Evolutionary conservation across 2,113 vertebrate species (phyloP), one percentile per base, ranked within the genome.

Genomic region (Gila orcuttii): DNA sequence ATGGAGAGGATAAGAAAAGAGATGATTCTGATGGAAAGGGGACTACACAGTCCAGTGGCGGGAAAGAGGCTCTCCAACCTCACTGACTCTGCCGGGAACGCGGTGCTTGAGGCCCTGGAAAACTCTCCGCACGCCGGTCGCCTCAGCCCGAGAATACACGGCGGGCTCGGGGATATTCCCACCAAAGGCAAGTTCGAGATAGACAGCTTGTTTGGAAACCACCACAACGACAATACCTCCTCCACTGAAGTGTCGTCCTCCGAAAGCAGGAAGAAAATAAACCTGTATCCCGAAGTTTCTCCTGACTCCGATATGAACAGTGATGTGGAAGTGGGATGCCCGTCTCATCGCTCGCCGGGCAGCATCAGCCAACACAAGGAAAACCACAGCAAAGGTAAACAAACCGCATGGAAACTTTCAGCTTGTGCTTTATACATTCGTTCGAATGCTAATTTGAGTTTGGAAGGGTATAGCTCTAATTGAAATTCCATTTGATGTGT

Each of bases 1-100:
- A 99, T 99, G 98, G 98, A 99, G 96, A 99, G 98, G 95, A 99
- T 99, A 97, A 97, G 98, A 96, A 99, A 99, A 95, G 98, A 99
- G 96, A 99, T 99, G 98, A 97, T 99, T 95, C 96, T 99, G 95
- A 99, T 99, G 98, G 98, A 99, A 94, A 96, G 98, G 94, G 97
- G 98, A 90, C 96, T 99, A 91, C 98, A 99, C 93, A 98, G 98
- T 94, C 98, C 98, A 85, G 95, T 97, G 88, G 94, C 97, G 84
- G 96, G 96, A 92, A 99, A 99, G 94, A 97, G 98, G 92, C 96
- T 97, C 90, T 93, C 97, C 91, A 96, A 91, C 93, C 93, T 97
- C 90, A 96, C 96, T 87, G 97, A 99, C 92, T 93, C 97, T 91
- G 94, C 96, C 87, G 98, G 98, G 91, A 97, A 96, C 92, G 96